These are phyloP conservation scores for Mareca penelope DNA, from an alignment of 2,797 vertebrate species.

Conservation along the genomic window DNA sequence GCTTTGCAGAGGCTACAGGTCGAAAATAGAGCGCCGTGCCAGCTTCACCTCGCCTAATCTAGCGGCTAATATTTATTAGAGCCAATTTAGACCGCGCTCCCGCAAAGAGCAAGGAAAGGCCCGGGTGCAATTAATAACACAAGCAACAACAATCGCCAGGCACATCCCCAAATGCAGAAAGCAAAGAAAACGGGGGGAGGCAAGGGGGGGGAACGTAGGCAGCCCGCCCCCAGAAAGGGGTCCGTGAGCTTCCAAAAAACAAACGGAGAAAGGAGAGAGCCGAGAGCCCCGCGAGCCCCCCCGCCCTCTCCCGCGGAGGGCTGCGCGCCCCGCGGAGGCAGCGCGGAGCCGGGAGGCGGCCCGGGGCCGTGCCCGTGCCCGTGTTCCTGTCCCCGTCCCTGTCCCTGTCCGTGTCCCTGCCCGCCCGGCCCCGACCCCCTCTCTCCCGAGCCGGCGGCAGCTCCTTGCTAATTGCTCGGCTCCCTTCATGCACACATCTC, in stretches of 20 bases:
- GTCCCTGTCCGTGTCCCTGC: constrained; percentile 74
- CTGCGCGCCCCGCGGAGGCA: neutral
- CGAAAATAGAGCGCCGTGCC: constrained; percentile 89
- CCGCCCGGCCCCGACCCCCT: constrained; percentile 76
- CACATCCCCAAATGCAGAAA: constrained; percentile 58
- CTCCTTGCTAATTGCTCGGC: constrained; percentile 89
- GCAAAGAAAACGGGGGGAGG: neutral
- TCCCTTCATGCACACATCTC: constrained; percentile 94
- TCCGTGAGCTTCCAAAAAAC: neutral
- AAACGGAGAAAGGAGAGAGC: neutral
- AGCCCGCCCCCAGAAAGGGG: neutral
- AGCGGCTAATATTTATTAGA: constrained; percentile 99
- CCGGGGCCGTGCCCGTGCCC: constrained; percentile 46
- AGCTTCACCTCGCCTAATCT: constrained; percentile 97
- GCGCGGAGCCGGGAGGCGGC: neutral
- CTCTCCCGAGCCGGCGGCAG: constrained; percentile 77
- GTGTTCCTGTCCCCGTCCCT: constrained; percentile 75
- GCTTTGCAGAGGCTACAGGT: constrained; percentile 94
- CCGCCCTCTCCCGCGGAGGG: neutral
- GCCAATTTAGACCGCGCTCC: constrained; percentile 88
- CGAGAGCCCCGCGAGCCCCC: neutral
- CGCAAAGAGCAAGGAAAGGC: constrained; percentile 85
- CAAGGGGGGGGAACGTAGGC: neutral
- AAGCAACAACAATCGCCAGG: constrained; percentile 74
- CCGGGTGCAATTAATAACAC: constrained; percentile 82